Percentiles rank a stretch among this genome's conserved stretches.
These are phyloP conservation scores for Catharus ustulatus DNA, from an alignment of 2,797 vertebrate genomes.

Conservation along the genomic window DNA sequence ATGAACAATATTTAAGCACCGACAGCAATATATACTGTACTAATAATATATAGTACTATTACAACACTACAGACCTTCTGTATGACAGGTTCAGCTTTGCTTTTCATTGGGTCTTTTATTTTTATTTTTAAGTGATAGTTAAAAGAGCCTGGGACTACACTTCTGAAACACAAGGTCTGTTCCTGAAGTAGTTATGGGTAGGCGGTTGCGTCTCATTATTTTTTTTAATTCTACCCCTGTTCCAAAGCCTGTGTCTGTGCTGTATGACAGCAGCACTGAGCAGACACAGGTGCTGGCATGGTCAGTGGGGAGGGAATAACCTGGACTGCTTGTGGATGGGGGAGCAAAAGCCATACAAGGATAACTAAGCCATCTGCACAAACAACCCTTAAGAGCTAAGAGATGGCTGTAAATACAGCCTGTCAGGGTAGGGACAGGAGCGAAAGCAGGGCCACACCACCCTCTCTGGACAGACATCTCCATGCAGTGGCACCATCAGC, in stretches of 20 bases:
- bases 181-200: background rate
- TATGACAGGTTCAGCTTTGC: background rate
- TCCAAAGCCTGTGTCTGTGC: background rate
- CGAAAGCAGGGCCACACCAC: fast-evolving
- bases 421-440: background rate
- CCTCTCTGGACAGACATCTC: background rate
- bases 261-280: background rate
- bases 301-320: background rate
- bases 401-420: background rate
- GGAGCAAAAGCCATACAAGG: background rate
- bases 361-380: background rate
- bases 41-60: background rate
- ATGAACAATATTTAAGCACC: background rate
- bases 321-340: background rate
- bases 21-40: background rate
- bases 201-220: background rate
- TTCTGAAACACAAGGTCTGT: fast-evolving
- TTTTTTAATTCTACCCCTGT: background rate
- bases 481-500: fast-evolving
- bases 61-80: background rate
- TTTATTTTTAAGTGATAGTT: background rate
- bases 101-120: background rate
- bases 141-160: background rate
- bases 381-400: background rate
- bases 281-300: fast-evolving